Evolutionary conservation across 2,113 vertebrate species (phyloP), one percentile per base, ranked within the genome.

Genomic region (Salvelinus sp.): DNA sequence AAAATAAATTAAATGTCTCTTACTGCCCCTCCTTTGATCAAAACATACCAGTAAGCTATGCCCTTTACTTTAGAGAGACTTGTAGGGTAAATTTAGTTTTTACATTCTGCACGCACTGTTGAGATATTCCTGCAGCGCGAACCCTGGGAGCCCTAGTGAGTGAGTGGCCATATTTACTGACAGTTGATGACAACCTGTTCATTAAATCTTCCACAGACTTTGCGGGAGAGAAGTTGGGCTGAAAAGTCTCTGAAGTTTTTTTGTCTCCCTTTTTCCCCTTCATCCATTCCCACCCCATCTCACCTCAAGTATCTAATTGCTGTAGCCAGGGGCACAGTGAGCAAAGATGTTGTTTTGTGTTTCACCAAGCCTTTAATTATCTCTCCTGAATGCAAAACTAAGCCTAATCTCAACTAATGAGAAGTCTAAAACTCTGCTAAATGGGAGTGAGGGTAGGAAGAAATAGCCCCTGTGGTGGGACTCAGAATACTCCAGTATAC

Each of bases 331-430:
- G 85, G 66, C 78, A 72, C 33, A 69, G 70, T 75, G 77, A 86
- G 81, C 76, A 80, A 86, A 82, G 73, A 82, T 78, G 81, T 80
- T 88, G 84, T 86, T 86, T 83, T 82, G 85, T 85, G 80, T 82
- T 75, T 50, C 33, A 12, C 63, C 33, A 71, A 76, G 76, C 75
- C 87, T 88, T 85, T 88, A 85, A 88, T 88, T 84, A 81, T 76
- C 76, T 76, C 76, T 72, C 54, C 73, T 81, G 69, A 85, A 88
- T 76, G 77, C 81, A 80, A 82, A 74, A 20, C 69, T 73, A 75
- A 82, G 76, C 76, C 77, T 77, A 81, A 84, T 85, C 73, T 81
- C 20, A 25, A 76, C 79, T 85, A 88, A 87, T 84, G 83, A 88
- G 78, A 78, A 74, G 76, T 81, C 70, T 50, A 78, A 84, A 80